These are phyloP conservation scores for Diogma glabrata DNA, from an alignment of 2,888 invertebrate species.

Conservation along the genomic window DNA sequence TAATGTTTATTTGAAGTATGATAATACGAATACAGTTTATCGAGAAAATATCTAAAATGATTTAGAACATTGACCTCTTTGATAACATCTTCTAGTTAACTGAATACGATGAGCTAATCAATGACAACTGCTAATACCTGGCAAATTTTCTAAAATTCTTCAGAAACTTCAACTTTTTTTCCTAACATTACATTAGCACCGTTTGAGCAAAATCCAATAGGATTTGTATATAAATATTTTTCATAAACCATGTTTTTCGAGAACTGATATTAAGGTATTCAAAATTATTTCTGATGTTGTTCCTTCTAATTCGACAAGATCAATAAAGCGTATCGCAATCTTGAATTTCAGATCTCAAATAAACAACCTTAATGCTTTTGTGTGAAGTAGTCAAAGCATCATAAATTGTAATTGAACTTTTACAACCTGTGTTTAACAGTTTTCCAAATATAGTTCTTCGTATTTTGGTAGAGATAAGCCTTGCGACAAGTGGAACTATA, in stretches of 20 bases:
- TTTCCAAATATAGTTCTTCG: neutral
- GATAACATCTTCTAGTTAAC: neutral
- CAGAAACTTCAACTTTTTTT: neutral
- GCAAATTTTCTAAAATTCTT: slow-evolving; percentile 4
- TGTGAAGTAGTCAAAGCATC: neutral
- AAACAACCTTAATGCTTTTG: neutral
- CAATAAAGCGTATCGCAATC: neutral
- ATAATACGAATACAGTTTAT: too few relatives aligned
- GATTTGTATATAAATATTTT: neutral
- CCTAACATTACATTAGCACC: slow-evolving; percentile 7
- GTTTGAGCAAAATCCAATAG: neutral
- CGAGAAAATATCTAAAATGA: too few relatives aligned
- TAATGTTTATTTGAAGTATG: neutral
- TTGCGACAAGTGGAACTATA: neutral
- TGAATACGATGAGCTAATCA: neutral
- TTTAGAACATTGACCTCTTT: neutral
- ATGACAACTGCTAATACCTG: neutral
- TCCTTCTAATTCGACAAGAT: slow-evolving; percentile 3
- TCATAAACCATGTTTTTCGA: neutral
- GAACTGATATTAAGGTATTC: neutral
- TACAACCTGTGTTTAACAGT: neutral
- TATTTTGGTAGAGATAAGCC: neutral
- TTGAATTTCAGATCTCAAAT: neutral
- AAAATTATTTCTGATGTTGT: neutral
- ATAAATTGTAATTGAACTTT: slow-evolving; percentile 1